These are phyloP conservation scores for Bugula neritina DNA, from an alignment of 2,888 invertebrate genomes.

Conservation along the genomic window DNA sequence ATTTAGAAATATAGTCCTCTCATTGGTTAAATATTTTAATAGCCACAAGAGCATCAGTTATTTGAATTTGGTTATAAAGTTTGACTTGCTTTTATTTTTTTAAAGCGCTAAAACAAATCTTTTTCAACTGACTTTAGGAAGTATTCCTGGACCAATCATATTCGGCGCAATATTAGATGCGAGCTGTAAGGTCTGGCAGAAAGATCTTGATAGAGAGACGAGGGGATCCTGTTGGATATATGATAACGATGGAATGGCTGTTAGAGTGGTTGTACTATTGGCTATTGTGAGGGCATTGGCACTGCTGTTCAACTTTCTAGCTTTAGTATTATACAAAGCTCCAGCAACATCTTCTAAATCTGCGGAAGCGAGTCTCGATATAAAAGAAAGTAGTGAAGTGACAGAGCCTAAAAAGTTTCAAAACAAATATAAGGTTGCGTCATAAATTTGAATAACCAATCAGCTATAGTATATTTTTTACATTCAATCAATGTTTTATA, in stretches of 20 bases:
- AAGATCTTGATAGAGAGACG: not conserved
- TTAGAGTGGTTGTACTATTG: not conserved
- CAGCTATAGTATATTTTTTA: no score
- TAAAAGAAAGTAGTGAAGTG: no score
- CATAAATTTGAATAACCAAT: no score
- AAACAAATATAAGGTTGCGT: no score
- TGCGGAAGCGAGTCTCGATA: not conserved
- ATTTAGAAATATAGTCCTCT: no score
- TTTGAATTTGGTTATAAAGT: no score
- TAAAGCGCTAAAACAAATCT: no score
- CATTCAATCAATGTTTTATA: no score
- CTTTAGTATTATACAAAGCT: not conserved
- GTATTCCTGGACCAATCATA: conserved; percentile 13
- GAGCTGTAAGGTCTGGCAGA: conserved; percentile 18
- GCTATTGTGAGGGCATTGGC: not conserved
- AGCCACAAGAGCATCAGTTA: no score
- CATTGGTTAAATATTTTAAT: no score
- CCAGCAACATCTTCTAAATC: not conserved
- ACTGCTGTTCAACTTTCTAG: not conserved
- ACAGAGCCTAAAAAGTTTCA: no score
- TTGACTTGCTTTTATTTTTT: no score
- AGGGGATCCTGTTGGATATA: conserved; percentile 25
- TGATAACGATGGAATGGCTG: not conserved
- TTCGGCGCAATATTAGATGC: conserved; percentile 18
- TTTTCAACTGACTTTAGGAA: conserved; percentile 16